Evolutionary conservation across 2,888 invertebrate genomes (phyloP), one percentile per base, ranked within the genome.

Genomic region (Linyphia triangularis): DNA sequence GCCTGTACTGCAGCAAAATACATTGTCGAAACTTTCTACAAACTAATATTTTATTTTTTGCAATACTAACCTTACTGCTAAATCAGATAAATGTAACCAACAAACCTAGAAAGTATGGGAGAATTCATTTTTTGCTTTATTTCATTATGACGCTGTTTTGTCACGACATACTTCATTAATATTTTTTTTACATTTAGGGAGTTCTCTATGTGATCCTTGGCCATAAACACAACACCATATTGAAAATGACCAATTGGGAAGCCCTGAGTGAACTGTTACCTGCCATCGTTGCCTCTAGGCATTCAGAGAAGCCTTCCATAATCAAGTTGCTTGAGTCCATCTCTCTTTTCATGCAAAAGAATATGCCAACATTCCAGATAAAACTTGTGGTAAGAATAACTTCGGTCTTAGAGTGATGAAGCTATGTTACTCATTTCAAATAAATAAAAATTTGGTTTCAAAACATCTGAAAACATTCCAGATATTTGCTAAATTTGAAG

Each of bases 241-340:
- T 96, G 1, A 94, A 95, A 10, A 95, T 95, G 91, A 95, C 95
- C 90, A 95, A 96, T 92, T 98, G 97, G 97, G 93, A 95, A 7
- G 94, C 95, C 3, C 93, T 96, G 22, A 93, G 94, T 57, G 93
- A 94, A 30, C 92, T 98, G 0, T 97, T 97, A 97, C 96, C 97
- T 0, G 95, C 96, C 1, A 92, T 98, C 24, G 93, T 97, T 0
- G 94, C 94, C 85, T 95, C 97, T 0, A 95, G 95, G 90, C 95
- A 96, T 70, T 97, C 97, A 2, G 98, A 98, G 92, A 97, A 98
- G 92, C 95, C 95, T 0, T 96, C 96, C 61, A 95, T 97, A 77
- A 95, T 96, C 72, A 91, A 92, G 26, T 92, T 94, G 16, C 91
- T 94, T 89, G 93, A 93, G 24, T 91, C 91, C 19, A 90, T 93